Evolutionary conservation across 37 sponge, comb jelly and placozoan species (phyloP).

Genomic region (Amphimedon queenslandica): DNA sequence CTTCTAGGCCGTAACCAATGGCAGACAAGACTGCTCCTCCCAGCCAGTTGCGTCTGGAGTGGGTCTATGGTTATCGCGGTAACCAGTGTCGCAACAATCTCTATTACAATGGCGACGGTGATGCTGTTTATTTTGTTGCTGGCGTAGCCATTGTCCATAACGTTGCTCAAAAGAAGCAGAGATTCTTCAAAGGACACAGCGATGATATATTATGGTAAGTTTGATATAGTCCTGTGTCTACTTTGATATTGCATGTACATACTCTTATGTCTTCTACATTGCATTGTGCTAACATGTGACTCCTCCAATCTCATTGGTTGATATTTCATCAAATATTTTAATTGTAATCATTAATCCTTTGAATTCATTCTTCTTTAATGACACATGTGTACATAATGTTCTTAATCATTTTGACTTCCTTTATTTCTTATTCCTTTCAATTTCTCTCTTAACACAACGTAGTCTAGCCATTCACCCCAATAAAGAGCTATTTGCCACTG

Average conservation of each 20-base stretch:
- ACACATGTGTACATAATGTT: too few species aligned
- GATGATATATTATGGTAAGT: slow-evolving; percentile 94
- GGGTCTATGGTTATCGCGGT: slow-evolving; percentile 97
- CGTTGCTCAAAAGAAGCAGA: slow-evolving; percentile 49
- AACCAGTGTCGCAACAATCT: slow-evolving; percentile 95
- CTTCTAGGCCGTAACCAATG: slow-evolving; percentile 42
- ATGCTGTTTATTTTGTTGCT: slow-evolving; percentile 95
- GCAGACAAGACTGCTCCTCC: slow-evolving; percentile 70
- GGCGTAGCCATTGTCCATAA: slow-evolving; percentile 89
- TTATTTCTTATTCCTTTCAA: slow-evolving; percentile 15
- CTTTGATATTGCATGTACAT: neutral
- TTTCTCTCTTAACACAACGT: slow-evolving; percentile 10
- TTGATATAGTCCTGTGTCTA: neutral
- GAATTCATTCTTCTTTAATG: too few species aligned
- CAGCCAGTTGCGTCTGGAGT: slow-evolving; percentile 82
- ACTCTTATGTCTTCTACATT: neutral
- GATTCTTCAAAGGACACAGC: slow-evolving; percentile 84
- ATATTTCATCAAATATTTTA: neutral
- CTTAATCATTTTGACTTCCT: slow-evolving; percentile 7
- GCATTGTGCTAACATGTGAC: too few species aligned
- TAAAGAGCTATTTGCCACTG: slow-evolving; percentile 84
- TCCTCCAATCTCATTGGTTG: too few species aligned
- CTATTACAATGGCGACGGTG: slow-evolving; percentile 74
- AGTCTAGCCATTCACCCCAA: slow-evolving; percentile 93
- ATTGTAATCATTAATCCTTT: too few species aligned